Percentiles rank a stretch among this genome's conserved stretches.
Conservation (phyloP, 2,113 vertebrate genomes). For the Podarcis muralis region DNA sequence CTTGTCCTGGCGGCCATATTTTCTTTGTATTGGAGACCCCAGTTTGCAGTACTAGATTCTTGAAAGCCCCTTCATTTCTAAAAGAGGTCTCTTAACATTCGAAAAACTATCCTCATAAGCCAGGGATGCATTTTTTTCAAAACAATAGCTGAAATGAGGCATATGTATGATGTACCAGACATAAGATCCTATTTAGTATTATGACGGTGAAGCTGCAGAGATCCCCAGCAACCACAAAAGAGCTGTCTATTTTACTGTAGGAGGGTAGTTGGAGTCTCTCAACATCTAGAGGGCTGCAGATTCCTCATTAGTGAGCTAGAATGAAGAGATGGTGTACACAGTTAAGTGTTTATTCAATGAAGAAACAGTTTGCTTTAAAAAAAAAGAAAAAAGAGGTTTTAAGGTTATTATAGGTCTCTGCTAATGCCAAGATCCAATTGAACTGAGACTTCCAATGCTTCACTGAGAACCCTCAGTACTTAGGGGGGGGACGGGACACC, state of each 20-base stretch:
- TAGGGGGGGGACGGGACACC: fast-evolving
- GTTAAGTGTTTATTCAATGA: neutral
- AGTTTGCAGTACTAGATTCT: no score
- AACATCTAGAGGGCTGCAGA: no score
- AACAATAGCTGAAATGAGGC: neutral
- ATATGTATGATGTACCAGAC: neutral
- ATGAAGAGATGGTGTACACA: neutral
- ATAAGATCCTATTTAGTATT: neutral
- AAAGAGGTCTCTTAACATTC: neutral
- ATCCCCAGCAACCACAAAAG: neutral
- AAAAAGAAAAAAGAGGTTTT: conserved; percentile 5
- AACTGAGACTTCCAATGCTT: conserved; percentile 23
- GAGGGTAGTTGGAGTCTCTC: neutral
- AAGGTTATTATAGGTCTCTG: neutral
- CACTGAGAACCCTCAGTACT: neutral
- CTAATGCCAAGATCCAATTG: neutral
- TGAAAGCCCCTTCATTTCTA: neutral
- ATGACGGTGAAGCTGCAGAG: neutral
- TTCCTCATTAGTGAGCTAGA: neutral
- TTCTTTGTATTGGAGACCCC: neutral
- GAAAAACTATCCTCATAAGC: neutral
- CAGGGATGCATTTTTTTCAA: neutral
- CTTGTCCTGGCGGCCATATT: neutral
- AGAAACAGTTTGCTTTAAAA: conserved; percentile 36
- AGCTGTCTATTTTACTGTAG: neutral